phyloP scores from a whole-genome alignment of 1,140 invertebrate genomes.

The Monochamus saltuarius region DNA sequence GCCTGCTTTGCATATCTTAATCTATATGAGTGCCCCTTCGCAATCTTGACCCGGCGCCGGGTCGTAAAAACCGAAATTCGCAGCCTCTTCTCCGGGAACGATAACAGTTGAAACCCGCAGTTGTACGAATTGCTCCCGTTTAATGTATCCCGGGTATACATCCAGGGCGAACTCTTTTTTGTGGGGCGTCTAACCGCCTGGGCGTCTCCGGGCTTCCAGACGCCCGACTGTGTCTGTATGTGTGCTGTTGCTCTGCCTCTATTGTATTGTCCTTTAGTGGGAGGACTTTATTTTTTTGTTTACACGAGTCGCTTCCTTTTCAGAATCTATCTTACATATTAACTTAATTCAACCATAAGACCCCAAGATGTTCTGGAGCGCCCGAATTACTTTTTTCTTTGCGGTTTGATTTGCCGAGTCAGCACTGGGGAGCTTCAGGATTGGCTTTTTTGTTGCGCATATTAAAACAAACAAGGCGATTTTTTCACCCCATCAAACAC shows the following conservation, averaged over 20 bases:
- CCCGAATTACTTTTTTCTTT: no score
- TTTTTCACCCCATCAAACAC: no score
- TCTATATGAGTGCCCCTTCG: conserved; percentile 4
- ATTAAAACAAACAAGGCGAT: no score
- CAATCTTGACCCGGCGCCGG: conserved; percentile 7
- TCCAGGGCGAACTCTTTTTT: conserved; percentile 2
- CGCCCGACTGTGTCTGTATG: neutral
- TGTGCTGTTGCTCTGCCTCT: neutral
- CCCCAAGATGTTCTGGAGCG: no score
- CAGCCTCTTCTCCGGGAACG: neutral
- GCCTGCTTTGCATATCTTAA: conserved; percentile 8
- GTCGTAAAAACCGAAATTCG: conserved; percentile 10
- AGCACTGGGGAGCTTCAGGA: no score
- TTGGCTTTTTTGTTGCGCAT: no score
- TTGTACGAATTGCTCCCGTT: conserved; percentile 2
- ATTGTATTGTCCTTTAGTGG: neutral
- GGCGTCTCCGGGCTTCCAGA: conserved; percentile 1
- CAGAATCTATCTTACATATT: no score
- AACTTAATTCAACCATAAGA: no score
- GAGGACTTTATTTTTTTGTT: neutral
- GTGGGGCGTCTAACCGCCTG: conserved; percentile 2
- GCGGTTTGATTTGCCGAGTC: no score
- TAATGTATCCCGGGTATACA: neutral
- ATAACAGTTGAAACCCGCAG: neutral
- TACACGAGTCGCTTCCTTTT: neutral